Evolutionary conservation across 2,113 vertebrate genomes (phyloP), one percentile per base, ranked within the genome.

Genomic region (Nibea coibor): DNA sequence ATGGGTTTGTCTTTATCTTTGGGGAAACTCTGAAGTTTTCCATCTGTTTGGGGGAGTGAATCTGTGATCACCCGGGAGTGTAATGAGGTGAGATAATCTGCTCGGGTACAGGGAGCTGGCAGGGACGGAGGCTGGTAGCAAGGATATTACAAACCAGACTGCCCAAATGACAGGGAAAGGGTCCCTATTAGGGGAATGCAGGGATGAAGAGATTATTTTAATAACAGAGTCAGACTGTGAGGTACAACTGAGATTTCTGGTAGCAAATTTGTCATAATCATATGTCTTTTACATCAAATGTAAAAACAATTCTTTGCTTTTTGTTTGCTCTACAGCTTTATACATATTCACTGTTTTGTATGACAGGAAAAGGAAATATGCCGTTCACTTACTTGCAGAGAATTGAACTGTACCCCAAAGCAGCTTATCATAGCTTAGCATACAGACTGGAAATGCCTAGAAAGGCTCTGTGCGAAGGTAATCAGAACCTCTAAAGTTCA

Each of bases 1-100:
- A 68, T 81, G 83, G 54, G 53, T 86, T 67, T 81, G 81, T 87
- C 78, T 90, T 91, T 68, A 77, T 86, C 78, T 85, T 88, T 68
- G 48, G 75, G 72, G 61, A 57, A 82, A 85, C 24, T 78, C 78
- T 89, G 70, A 82, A 75, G 80, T 80, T 89, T 93, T 92, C 91
- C 89, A 92, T 92, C 86, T 88, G 86, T 88, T 87, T 31, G 72
- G 50, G 75, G 59, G 35, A 80, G 74, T 24, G 68, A 58, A 85
- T 86, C 80, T 90, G 83, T 82, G 86, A 93, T 90, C 77, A 59
- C 14, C 79, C 61, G 4, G 82, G 59, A 42, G 58, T 58, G 73
- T 84, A 89, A 94, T 91, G 92, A 94, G 87, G 92, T 92, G 91
- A 93, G 90, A 93, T 88, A 87, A 88, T 81, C 61, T 85, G 68